A percentile compares a stretch with the other conserved stretches of the same genome.
These are phyloP conservation scores for Vombatus ursinus DNA, from an alignment of 2,113 vertebrate species.

Conservation along the genomic window DNA sequence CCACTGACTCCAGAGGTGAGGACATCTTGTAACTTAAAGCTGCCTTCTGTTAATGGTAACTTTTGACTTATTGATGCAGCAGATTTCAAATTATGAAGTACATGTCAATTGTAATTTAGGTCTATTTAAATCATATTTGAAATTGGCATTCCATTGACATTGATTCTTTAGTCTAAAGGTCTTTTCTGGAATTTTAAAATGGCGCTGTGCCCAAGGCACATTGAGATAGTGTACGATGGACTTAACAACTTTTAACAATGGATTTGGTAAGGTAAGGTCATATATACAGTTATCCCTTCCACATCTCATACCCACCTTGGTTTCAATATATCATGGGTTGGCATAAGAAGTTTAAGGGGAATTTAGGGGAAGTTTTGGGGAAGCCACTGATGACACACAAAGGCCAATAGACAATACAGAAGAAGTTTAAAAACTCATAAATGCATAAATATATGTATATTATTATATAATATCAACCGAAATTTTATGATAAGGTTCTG, in stretches of 20 bases:
- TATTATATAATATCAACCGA: too few relatives aligned
- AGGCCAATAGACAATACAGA: too few relatives aligned
- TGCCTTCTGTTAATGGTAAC: neutral
- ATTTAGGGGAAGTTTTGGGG: too few relatives aligned
- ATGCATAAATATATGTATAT: too few relatives aligned
- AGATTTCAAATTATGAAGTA: neutral
- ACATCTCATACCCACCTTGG: too few relatives aligned
- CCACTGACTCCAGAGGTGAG: neutral
- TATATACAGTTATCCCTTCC: neutral
- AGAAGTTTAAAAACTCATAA: too few relatives aligned
- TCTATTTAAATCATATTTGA: slow-evolving; percentile 28
- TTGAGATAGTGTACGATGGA: neutral
- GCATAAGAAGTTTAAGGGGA: too few relatives aligned
- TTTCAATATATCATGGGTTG: too few relatives aligned
- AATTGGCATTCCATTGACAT: neutral
- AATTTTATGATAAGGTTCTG: too few relatives aligned
- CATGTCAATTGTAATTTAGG: neutral
- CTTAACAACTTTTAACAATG: neutral
- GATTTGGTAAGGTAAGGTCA: neutral
- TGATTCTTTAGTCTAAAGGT: slow-evolving; percentile 23
- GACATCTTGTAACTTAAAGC: neutral
- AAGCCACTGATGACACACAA: too few relatives aligned
- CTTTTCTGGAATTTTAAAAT: slow-evolving; percentile 28
- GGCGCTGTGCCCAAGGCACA: neutral
- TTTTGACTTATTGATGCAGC: neutral